Evolutionary conservation across 2,888 invertebrate genomes (phyloP).

Genomic region (Ophion obscuratus): DNA sequence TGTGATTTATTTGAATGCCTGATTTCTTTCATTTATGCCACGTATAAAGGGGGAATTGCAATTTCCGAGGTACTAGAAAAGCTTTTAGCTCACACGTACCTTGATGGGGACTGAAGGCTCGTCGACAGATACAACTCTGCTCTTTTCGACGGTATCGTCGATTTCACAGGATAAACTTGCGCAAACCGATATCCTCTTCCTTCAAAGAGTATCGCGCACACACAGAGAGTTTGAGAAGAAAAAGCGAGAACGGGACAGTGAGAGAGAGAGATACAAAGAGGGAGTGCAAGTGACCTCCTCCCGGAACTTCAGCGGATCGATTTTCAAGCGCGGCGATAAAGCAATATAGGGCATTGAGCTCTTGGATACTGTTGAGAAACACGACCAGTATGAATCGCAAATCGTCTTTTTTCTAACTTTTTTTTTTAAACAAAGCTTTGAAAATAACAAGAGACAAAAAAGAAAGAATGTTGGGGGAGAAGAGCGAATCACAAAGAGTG

Average conservation of each 20-base stretch:
- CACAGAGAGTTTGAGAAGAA: constrained; percentile 3
- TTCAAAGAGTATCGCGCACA: constrained; percentile 33
- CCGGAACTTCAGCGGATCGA: constrained; percentile 51
- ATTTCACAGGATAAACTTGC: constrained; percentile 40
- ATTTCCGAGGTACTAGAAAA: not conserved
- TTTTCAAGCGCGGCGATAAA: constrained; percentile 40
- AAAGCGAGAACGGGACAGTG: not conserved
- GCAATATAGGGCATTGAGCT: constrained; percentile 30
- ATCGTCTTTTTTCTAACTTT: constrained; percentile 39
- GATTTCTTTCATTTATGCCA: not conserved
- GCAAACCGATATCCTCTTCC: constrained; percentile 43
- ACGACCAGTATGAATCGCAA: constrained; percentile 43
- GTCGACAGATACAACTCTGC: constrained; percentile 21
- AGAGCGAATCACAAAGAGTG: constrained; percentile 6
- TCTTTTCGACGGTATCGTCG: constrained; percentile 33
- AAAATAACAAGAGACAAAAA: constrained; percentile 19
- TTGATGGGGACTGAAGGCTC: not conserved
- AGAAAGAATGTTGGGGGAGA: not conserved
- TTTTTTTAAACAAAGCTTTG: constrained; percentile 34
- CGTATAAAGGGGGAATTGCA: not conserved
- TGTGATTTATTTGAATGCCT: not conserved
- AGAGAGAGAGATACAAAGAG: not conserved
- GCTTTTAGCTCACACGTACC: constrained; percentile 8
- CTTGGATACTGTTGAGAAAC: constrained; percentile 41
- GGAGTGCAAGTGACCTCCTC: constrained; percentile 37